Percentiles rank a stretch among this genome's conserved stretches.
These are phyloP conservation scores for Oostethus manadensis DNA, from an alignment of 2,113 vertebrate genomes.

Conservation along the genomic window DNA sequence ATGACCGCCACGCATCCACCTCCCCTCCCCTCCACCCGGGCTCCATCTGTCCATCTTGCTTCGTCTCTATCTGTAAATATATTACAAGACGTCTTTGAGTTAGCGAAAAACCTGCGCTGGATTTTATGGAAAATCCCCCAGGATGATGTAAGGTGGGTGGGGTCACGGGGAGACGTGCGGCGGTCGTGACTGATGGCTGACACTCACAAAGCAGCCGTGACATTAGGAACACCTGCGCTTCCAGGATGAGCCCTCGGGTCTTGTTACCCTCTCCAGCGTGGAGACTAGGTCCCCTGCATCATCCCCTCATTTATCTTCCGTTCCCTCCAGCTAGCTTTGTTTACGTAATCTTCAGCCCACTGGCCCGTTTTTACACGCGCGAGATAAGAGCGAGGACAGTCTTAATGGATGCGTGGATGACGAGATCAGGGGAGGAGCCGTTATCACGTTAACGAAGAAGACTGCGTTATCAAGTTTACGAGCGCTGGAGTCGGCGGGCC, in stretches of 20 bases:
- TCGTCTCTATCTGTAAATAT: conserved; percentile 32
- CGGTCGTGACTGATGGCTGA: conserved; percentile 4
- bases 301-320: conserved; percentile 11
- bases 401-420: background rate
- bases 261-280: conserved; percentile 4
- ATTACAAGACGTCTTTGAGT: conserved; percentile 34
- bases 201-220: background rate
- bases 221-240: background rate
- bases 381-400: conserved; percentile 44
- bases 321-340: background rate
- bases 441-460: conserved; percentile 42
- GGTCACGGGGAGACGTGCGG: conserved; percentile 6
- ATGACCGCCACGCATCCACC: conserved; percentile 34
- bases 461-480: conserved; percentile 54
- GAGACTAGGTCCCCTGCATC: background rate
- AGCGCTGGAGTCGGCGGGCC: conserved; percentile 44
- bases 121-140: conserved; percentile 31
- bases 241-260: no score
- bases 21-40: conserved; percentile 32
- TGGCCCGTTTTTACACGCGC: conserved; percentile 17
- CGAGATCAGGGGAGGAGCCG: conserved; percentile 7
- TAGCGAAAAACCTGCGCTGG: conserved; percentile 12
- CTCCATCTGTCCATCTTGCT: conserved; percentile 43
- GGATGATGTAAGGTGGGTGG: conserved; percentile 30
- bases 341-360: conserved; percentile 9